Evolutionary conservation across 35 echinoderm and acorn worm species (phyloP).

Genomic region (Amphiura filiformis): DNA sequence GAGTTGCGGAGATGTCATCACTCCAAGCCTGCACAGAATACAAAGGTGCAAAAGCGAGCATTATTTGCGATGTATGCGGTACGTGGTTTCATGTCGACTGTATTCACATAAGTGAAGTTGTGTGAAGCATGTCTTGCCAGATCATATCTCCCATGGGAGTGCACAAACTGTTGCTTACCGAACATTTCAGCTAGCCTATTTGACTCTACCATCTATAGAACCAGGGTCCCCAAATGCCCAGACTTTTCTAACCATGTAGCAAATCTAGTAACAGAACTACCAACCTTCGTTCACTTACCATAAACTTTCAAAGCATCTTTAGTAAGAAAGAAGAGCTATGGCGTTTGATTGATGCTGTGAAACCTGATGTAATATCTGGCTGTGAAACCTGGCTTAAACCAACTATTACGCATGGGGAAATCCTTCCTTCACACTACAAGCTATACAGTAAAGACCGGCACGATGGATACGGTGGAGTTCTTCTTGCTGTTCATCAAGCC

Average conservation of each 20-base stretch:
- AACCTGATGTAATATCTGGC: constrained; percentile 30
- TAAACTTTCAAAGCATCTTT: constrained; percentile 30
- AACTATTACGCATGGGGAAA: not conserved
- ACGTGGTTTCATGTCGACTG: not conserved
- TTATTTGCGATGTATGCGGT: not conserved
- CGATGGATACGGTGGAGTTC: constrained; percentile 31
- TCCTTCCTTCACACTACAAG: constrained; percentile 3
- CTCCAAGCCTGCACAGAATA: not conserved
- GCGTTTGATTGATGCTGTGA: not conserved
- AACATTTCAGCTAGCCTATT: not conserved
- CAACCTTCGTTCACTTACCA: not conserved
- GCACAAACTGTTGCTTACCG: not conserved
- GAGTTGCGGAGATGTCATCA: constrained; percentile 23
- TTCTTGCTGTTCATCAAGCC: constrained; percentile 16
- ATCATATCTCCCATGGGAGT: not conserved
- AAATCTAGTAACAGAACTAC: not conserved
- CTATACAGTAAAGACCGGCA: constrained; percentile 32
- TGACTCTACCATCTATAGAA: not conserved
- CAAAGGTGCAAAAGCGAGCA: not conserved
- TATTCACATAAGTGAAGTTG: not conserved
- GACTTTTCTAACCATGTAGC: not conserved
- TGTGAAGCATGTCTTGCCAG: not conserved
- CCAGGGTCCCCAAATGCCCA: not conserved
- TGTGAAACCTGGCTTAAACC: constrained; percentile 40
- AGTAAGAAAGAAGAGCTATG: constrained; percentile 11